Conservation (phyloP, 2,888 invertebrate species). For the Andrena flavipes region DNA sequence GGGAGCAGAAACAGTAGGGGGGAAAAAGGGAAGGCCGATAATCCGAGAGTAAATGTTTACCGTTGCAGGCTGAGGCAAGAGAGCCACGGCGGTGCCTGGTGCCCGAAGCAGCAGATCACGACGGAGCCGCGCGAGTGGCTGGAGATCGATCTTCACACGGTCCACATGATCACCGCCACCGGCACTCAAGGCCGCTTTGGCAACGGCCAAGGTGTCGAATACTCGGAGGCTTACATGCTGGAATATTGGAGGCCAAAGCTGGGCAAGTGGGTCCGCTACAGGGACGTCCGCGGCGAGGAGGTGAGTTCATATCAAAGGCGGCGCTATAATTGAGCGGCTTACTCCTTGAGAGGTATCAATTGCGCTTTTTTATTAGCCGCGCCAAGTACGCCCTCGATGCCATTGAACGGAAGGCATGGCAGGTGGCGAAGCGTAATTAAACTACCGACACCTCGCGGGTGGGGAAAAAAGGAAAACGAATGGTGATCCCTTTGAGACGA, state of each 20-base stretch:
- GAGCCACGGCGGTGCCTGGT: slow-evolving; percentile 96
- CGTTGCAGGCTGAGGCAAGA: slow-evolving; percentile 91
- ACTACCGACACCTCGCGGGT: background rate
- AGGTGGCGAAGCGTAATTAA: background rate
- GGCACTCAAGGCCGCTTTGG: slow-evolving; percentile 96
- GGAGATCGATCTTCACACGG: slow-evolving; percentile 91
- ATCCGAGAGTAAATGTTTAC: slow-evolving; percentile 69
- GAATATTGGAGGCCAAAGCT: slow-evolving; percentile 94
- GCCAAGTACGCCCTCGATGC: background rate
- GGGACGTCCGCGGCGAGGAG: slow-evolving; percentile 91
- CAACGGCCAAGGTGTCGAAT: slow-evolving; percentile 96
- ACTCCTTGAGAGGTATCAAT: slow-evolving; percentile 14
- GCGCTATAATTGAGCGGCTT: slow-evolving; percentile 24
- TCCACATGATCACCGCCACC: slow-evolving; percentile 93
- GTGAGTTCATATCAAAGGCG: slow-evolving; percentile 84
- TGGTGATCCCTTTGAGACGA: background rate
- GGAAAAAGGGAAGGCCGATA: slow-evolving; percentile 66
- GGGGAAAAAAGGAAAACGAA: background rate
- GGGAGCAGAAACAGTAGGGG: background rate
- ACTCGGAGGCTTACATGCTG: slow-evolving; percentile 92
- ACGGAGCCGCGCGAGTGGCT: slow-evolving; percentile 92
- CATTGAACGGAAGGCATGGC: background rate
- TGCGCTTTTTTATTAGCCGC: slow-evolving; percentile 5
- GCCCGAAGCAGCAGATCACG: slow-evolving; percentile 93
- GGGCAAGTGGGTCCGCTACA: slow-evolving; percentile 93